phyloP scores from a whole-genome alignment of 2,113 vertebrate species.

The Misgurnus mizolepis region DNA sequence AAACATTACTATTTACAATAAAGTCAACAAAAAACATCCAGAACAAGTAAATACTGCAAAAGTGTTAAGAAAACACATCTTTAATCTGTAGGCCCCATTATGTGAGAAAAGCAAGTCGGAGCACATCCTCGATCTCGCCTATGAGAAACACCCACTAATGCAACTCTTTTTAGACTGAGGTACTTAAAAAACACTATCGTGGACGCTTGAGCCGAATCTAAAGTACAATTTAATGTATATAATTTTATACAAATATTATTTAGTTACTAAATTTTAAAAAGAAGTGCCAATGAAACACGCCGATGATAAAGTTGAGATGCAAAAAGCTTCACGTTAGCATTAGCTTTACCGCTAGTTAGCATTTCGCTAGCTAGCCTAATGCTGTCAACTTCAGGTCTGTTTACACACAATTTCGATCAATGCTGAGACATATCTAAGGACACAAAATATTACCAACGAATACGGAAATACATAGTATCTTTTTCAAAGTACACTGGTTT shows the following conservation, averaged over 20 bases:
- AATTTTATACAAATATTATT: neutral
- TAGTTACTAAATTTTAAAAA: neutral
- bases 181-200: neutral
- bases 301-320: conserved; percentile 9
- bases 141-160: conserved; percentile 1
- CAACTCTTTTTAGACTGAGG: neutral
- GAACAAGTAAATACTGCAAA: neutral
- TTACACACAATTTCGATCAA: conserved; percentile 29
- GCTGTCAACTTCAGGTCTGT: conserved; percentile 47
- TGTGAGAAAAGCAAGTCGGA: neutral
- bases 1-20: neutral
- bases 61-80: neutral
- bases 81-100: neutral
- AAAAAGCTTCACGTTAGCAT: neutral
- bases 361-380: conserved; percentile 20
- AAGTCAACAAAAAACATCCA: neutral
- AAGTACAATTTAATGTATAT: neutral
- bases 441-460: neutral
- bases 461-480: neutral
- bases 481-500: neutral
- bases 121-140: neutral
- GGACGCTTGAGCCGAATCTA: neutral
- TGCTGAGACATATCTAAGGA: neutral
- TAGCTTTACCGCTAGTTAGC: conserved; percentile 8
- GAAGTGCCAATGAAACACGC: neutral